phyloP scores from a whole-genome alignment of 2,113 vertebrate genomes.

The Fulica atra region DNA sequence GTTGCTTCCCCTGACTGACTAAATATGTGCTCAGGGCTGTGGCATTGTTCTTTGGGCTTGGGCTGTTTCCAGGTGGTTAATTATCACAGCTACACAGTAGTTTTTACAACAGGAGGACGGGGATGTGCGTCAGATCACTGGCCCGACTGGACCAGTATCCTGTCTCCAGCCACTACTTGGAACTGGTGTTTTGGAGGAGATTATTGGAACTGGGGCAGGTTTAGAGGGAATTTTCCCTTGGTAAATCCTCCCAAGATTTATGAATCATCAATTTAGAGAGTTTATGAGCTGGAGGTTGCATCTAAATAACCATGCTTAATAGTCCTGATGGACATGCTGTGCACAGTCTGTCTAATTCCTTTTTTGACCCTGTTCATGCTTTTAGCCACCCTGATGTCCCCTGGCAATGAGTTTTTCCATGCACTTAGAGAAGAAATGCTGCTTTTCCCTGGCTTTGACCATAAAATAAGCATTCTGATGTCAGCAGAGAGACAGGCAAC shows the following conservation, averaged over 20 bases:
- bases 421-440: not conserved
- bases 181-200: not conserved
- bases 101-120: not conserved
- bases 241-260: not conserved
- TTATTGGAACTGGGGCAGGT: not conserved
- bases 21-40: not conserved
- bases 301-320: not conserved
- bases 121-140: constrained; percentile 47
- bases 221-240: not conserved
- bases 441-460: not conserved
- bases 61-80: constrained; percentile 44
- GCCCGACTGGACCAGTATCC: not conserved
- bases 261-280: not conserved
- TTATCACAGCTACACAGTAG: not conserved
- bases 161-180: not conserved
- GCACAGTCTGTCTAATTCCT: not conserved
- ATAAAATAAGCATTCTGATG: not conserved
- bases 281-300: not conserved
- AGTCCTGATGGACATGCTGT: not conserved
- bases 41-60: constrained; percentile 45
- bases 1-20: not conserved
- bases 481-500: not conserved
- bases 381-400: not conserved
- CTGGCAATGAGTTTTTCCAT: not conserved
- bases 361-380: not conserved